Conservation (phyloP, 92 coral and sea anemone genomes). For the Umimayanthus kanabou region DNA sequence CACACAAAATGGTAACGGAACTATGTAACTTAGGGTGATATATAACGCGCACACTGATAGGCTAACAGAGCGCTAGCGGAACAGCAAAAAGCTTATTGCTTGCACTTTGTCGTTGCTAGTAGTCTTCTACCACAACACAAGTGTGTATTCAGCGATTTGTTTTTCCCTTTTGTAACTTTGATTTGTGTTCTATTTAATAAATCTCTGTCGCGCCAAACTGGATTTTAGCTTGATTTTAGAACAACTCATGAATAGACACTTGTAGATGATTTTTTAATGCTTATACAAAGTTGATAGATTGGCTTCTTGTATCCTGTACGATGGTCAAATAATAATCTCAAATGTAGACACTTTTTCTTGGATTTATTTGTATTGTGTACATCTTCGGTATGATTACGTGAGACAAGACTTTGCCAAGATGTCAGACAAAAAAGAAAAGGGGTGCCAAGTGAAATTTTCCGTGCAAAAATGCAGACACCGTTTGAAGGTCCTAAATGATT, state of each 20-base stretch:
- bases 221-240: neutral
- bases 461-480: neutral
- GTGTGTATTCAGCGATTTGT: neutral
- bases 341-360: too few species aligned
- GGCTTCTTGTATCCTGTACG: neutral
- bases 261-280: neutral
- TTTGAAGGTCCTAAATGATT: neutral
- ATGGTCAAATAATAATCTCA: neutral
- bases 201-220: too few species aligned
- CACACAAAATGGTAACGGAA: neutral
- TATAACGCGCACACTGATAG: neutral
- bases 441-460: neutral
- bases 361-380: too few species aligned
- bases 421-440: too few species aligned
- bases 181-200: too few species aligned
- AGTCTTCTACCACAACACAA: neutral
- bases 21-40: too few species aligned
- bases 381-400: neutral
- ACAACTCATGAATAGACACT: neutral
- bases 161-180: too few species aligned
- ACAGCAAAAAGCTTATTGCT: neutral
- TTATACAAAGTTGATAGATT: neutral
- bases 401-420: too few species aligned
- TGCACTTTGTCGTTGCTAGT: too few species aligned
- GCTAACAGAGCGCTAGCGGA: too few species aligned